A percentile compares a stretch with the other conserved stretches of the same genome.
Evolutionary conservation across 1,140 invertebrate genomes (phyloP).

Genomic region (Drosophila malerkotliana): DNA sequence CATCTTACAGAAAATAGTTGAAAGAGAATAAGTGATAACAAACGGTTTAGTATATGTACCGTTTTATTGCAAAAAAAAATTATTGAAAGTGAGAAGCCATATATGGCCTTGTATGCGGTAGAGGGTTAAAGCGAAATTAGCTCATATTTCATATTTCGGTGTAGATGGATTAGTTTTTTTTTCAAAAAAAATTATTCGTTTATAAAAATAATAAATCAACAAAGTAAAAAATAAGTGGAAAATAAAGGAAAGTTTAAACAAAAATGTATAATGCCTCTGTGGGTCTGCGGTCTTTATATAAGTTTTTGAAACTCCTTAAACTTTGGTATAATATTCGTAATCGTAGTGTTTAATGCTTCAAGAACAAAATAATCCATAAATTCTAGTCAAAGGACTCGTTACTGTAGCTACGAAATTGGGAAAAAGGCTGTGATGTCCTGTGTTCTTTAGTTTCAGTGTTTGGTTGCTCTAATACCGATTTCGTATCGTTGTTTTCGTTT

Average conservation of each 20-base stretch:
- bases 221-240: not conserved
- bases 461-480: slow-evolving; percentile 5
- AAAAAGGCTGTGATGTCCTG: slow-evolving; percentile 31
- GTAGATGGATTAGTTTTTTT: not conserved
- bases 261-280: slow-evolving; percentile 43
- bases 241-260: slow-evolving; percentile 11
- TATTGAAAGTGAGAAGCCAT: too few relatives aligned
- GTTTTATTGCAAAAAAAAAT: too few relatives aligned
- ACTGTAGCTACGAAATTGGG: slow-evolving; percentile 35
- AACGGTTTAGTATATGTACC: too few relatives aligned
- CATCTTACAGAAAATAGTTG: too few relatives aligned
- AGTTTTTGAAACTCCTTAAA: slow-evolving; percentile 62
- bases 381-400: slow-evolving; percentile 18
- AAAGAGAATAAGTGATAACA: too few relatives aligned
- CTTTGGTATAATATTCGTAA: slow-evolving; percentile 62
- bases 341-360: slow-evolving; percentile 23
- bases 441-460: slow-evolving; percentile 2
- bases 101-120: too few relatives aligned
- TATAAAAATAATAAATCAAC: not conserved
- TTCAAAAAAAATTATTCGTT: not conserved
- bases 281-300: slow-evolving; percentile 24
- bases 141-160: not conserved
- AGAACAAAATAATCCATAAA: slow-evolving; percentile 8
- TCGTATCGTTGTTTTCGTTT: slow-evolving; percentile 9
- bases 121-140: slow-evolving; percentile 12